Conservation (phyloP, 2,113 vertebrate genomes). For the Pandion haliaetus region DNA sequence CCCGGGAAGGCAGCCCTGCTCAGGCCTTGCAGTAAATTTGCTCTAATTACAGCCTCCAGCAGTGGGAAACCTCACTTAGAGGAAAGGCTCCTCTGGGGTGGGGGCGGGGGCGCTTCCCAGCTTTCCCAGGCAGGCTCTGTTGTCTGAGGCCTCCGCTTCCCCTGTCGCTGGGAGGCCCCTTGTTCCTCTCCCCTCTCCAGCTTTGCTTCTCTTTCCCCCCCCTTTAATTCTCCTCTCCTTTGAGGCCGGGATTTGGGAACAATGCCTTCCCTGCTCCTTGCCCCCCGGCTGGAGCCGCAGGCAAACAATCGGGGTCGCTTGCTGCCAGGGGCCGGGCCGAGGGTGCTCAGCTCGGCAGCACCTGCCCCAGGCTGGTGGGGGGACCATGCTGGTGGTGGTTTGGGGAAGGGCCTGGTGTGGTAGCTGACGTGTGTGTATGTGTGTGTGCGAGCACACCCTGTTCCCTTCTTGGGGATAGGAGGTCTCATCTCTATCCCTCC, state of each 20-base stretch:
- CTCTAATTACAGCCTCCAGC: conserved; percentile 81
- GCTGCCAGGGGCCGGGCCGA: not conserved
- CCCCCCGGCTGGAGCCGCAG: not conserved
- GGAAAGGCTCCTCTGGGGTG: conserved; percentile 67
- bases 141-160: conserved; percentile 61
- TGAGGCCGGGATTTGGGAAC: conserved; percentile 45
- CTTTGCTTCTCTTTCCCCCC: conserved; percentile 32
- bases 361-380: not conserved
- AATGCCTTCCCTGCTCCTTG: conserved; percentile 47
- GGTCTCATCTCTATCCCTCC: not conserved
- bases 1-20: conserved; percentile 67
- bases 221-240: conserved; percentile 46
- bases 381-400: not conserved
- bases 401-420: not conserved
- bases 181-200: conserved; percentile 51
- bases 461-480: not conserved
- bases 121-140: conserved; percentile 64
- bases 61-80: conserved; percentile 79
- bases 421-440: not conserved
- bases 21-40: conserved; percentile 75
- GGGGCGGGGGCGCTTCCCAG: conserved; percentile 58
- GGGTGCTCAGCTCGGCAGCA: not conserved
- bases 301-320: conserved; percentile 17
- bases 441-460: not conserved
- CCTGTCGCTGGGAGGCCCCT: conserved; percentile 61